Conservation (phyloP, 2,888 invertebrate genomes). For the Rhabditoides inermis region DNA sequence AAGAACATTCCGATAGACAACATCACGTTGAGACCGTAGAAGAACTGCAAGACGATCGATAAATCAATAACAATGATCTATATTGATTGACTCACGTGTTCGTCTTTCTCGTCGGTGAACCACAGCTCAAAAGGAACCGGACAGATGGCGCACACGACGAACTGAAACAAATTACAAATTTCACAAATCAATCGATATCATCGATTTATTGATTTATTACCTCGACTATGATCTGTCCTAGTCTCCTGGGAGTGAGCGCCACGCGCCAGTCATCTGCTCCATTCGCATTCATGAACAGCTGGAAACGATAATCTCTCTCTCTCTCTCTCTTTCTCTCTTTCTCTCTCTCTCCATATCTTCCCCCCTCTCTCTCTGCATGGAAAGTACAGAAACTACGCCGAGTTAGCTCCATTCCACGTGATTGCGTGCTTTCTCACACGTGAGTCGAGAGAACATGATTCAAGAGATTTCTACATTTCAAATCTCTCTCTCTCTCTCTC, state of each 20-base stretch:
- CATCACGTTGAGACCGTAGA: slow-evolving; percentile 79
- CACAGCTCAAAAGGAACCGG: slow-evolving; percentile 87
- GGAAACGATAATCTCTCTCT: slow-evolving; percentile 53
- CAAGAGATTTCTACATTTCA: too few relatives aligned
- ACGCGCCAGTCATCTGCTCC: slow-evolving; percentile 99
- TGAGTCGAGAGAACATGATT: too few relatives aligned
- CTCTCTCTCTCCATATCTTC: not conserved
- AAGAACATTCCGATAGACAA: slow-evolving; percentile 98
- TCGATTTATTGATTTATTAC: not conserved
- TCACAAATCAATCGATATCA: not conserved
- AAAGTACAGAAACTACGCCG: too few relatives aligned
- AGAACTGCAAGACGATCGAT: not conserved
- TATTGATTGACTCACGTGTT: slow-evolving; percentile 1
- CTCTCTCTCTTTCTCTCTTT: not conserved
- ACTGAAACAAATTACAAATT: slow-evolving; percentile 61
- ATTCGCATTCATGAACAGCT: slow-evolving; percentile 99
- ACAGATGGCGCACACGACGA: slow-evolving; percentile 91
- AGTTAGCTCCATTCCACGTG: too few relatives aligned
- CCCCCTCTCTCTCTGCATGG: too few relatives aligned
- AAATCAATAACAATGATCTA: not conserved
- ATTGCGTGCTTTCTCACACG: too few relatives aligned
- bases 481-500: not conserved
- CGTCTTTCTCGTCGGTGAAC: not conserved
- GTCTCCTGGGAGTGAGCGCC: slow-evolving; percentile 69
- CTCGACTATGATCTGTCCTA: slow-evolving; percentile 59